A percentile compares a stretch with the other conserved stretches of the same genome.
Evolutionary conservation across 2,888 invertebrate species (phyloP).

Genomic region (Kryphioiulus occultus): DNA sequence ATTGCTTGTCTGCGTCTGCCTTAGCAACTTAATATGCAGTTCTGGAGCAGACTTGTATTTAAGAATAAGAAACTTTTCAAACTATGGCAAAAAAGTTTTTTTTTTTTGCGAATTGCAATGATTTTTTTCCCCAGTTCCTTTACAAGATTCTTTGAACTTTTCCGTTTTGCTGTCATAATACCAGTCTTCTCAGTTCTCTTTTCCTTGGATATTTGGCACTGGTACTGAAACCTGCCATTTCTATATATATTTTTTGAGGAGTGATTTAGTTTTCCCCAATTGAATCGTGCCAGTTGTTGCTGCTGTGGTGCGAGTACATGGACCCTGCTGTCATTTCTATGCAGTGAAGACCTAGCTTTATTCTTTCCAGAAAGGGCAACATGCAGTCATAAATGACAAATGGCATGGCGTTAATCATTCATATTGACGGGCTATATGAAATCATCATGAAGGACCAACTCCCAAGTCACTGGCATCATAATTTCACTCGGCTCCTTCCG

Average conservation of each 20-base stretch:
- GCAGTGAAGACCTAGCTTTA: neutral
- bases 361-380: slow-evolving; percentile 1
- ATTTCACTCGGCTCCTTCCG: neutral
- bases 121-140: neutral
- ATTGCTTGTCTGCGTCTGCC: neutral
- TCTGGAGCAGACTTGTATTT: neutral
- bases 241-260: neutral
- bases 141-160: neutral
- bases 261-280: neutral
- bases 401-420: neutral
- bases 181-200: neutral
- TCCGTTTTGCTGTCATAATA: neutral
- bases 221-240: neutral
- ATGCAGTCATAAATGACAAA: slow-evolving; percentile 35
- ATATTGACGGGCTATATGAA: slow-evolving; percentile 1
- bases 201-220: neutral
- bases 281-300: slow-evolving; percentile 19
- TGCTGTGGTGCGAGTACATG: neutral
- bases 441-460: slow-evolving; percentile 20
- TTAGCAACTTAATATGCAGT: neutral
- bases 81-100: neutral
- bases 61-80: neutral
- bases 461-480: slow-evolving; percentile 3
- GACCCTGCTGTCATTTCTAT: slow-evolving; percentile 19
- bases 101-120: neutral